Conservation (phyloP, 2,888 invertebrate species). For the Nemurella pictetii region DNA sequence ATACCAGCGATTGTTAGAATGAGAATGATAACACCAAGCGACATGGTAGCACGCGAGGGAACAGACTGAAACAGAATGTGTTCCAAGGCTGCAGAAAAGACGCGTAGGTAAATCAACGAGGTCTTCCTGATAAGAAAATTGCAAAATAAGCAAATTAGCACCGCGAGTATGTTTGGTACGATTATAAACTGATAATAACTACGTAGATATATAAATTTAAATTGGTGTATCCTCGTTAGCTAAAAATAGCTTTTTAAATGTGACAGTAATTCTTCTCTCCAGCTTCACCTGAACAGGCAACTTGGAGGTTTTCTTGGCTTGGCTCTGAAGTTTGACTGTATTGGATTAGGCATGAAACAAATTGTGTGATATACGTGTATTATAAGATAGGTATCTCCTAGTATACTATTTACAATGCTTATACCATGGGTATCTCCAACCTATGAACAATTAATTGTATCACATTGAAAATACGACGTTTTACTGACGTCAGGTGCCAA, state of each 20-base stretch:
- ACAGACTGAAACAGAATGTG: neutral
- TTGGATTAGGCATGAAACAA: no score
- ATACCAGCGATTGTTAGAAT: neutral
- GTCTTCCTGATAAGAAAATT: slow-evolving; percentile 19
- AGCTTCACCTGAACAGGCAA: no score
- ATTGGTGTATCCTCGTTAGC: no score
- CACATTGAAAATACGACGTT: no score
- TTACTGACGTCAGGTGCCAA: neutral
- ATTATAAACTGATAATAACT: neutral
- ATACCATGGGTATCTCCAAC: no score
- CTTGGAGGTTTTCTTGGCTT: no score
- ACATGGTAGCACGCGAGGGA: neutral
- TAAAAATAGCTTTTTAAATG: slow-evolving; percentile 12
- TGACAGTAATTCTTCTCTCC: neutral
- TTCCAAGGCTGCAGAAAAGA: neutral
- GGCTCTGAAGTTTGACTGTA: no score
- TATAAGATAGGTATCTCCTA: no score
- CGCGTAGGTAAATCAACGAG: neutral
- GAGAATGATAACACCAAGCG: neutral
- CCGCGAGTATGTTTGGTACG: neutral
- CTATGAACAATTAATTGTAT: no score
- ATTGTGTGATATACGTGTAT: no score
- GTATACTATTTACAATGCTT: no score
- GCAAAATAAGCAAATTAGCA: slow-evolving; percentile 21
- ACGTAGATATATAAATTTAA: neutral